phyloP scores from a whole-genome alignment of 2,797 vertebrate species.

The Danio jaintianensis region DNA sequence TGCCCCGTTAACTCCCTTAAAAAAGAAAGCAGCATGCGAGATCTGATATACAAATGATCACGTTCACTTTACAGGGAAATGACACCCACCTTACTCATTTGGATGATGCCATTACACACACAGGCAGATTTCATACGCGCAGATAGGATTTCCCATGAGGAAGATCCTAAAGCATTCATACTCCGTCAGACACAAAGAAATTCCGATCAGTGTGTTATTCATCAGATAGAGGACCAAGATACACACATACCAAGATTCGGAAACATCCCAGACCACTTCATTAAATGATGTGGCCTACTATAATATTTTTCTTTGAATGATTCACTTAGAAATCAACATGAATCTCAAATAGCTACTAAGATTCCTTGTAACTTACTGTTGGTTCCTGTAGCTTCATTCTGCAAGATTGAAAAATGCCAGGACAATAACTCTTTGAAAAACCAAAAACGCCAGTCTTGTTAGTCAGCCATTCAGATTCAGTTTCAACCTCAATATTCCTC shows the following conservation, averaged over 20 bases:
- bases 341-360: no score
- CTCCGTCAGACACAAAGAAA: not conserved
- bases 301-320: not conserved
- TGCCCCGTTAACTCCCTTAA: not conserved
- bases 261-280: slow-evolving; percentile 4
- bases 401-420: not conserved
- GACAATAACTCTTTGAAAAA: not conserved
- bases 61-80: slow-evolving; percentile 25
- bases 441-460: not conserved
- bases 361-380: not conserved
- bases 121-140: not conserved
- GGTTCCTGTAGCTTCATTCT: not conserved
- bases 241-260: not conserved
- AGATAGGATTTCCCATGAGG: not conserved
- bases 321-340: not conserved
- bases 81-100: slow-evolving; percentile 8
- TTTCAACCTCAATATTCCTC: not conserved
- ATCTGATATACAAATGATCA: slow-evolving; percentile 18
- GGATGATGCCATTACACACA: slow-evolving; percentile 26
- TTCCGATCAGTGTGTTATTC: not conserved
- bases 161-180: not conserved
- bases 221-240: not conserved
- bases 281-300: not conserved
- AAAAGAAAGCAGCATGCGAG: not conserved
- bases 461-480: not conserved